phyloP scores from a whole-genome alignment of 2,888 invertebrate genomes.

The Pteria penguin region DNA sequence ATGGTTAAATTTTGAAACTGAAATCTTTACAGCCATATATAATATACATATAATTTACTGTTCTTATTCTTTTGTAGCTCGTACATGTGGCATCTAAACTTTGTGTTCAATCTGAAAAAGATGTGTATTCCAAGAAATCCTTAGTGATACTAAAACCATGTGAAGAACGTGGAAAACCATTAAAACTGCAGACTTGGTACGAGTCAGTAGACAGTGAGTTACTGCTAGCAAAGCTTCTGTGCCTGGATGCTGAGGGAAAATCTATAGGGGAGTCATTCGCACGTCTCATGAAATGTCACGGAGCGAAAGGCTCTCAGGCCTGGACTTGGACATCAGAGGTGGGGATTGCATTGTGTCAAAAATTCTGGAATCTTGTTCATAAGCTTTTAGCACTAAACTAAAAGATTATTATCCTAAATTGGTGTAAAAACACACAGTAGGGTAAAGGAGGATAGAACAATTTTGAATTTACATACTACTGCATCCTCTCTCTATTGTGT shows the following conservation, averaged over 20 bases:
- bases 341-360: too few species aligned
- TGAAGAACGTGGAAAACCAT: conserved; percentile 18
- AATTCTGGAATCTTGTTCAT: not conserved
- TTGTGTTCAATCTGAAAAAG: conserved; percentile 90
- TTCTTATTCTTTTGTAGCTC: conserved; percentile 85
- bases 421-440: not conserved
- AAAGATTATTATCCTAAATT: not conserved
- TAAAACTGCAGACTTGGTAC: conserved; percentile 50
- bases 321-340: conserved; percentile 92
- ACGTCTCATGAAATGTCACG: conserved; percentile 90
- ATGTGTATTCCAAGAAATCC: conserved; percentile 89
- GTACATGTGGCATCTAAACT: conserved; percentile 86
- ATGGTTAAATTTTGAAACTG: too few species aligned
- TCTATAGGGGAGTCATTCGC: conserved; percentile 85
- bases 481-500: too few species aligned
- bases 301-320: conserved; percentile 94
- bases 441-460: too few species aligned
- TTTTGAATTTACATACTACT: too few species aligned
- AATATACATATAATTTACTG: too few species aligned
- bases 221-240: conserved; percentile 90
- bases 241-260: conserved; percentile 84
- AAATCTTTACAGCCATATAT: too few species aligned
- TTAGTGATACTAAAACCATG: conserved; percentile 84
- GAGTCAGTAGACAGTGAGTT: conserved; percentile 89
- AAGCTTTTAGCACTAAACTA: not conserved